Evolutionary conservation across 37 sponge, comb jelly and placozoan genomes (phyloP).

Genomic region (Aphrocallistes beatrix): DNA sequence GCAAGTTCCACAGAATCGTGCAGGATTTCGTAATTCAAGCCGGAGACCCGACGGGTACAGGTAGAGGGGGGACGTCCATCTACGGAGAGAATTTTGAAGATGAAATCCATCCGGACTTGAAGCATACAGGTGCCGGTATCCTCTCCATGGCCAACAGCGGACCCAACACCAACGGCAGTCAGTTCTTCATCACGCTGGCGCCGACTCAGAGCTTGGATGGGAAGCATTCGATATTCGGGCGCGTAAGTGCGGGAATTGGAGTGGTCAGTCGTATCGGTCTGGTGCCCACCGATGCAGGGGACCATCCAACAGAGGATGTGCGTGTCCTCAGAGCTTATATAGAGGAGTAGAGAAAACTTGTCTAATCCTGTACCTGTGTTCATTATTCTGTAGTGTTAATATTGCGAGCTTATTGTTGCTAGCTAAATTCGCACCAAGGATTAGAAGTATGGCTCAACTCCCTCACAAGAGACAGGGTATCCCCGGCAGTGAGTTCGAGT

Average conservation of each 20-base stretch:
- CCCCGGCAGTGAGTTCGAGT: neutral
- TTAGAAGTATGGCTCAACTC: neutral
- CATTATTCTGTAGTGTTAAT: neutral
- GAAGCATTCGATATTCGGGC: constrained; percentile 96
- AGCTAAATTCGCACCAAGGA: neutral
- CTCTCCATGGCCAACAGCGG: constrained; percentile 99
- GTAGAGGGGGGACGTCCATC: constrained; percentile 93
- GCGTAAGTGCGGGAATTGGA: constrained; percentile 79
- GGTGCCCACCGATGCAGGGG: constrained; percentile 51
- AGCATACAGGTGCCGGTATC: constrained; percentile 96
- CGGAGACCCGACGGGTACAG: constrained; percentile 97
- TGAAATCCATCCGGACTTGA: constrained; percentile 81
- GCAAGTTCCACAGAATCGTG: constrained; percentile 90
- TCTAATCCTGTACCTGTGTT: no score
- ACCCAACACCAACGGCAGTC: constrained; percentile 97
- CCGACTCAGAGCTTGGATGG: constrained; percentile 96
- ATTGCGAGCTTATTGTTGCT: neutral
- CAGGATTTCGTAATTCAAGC: constrained; percentile 94
- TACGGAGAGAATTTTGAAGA: constrained; percentile 90
- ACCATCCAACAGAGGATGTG: neutral
- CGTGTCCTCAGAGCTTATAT: neutral
- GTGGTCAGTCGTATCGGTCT: constrained; percentile 76
- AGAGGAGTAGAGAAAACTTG: neutral
- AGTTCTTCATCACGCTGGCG: constrained; percentile 92
- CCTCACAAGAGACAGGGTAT: neutral